phyloP scores from a whole-genome alignment of 2,888 invertebrate species.

The Xylota sylvarum region DNA sequence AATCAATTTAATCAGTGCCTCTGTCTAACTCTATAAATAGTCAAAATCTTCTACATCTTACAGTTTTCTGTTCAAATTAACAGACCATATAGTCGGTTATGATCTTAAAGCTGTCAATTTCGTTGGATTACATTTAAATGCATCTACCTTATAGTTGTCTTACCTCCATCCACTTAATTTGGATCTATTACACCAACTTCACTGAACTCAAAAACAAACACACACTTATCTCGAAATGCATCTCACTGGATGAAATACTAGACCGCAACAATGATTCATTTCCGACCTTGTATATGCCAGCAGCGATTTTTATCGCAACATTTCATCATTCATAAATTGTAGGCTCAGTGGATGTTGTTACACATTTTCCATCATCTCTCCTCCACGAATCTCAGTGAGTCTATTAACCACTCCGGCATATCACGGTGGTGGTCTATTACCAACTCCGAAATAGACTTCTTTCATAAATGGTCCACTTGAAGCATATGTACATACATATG shows the following conservation, averaged over 20 bases:
- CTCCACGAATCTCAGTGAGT: conserved; percentile 26
- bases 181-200: conserved; percentile 32
- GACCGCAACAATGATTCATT: conserved; percentile 69
- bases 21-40: too few relatives aligned
- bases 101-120: neutral
- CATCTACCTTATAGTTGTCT: neutral
- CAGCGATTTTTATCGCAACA: conserved; percentile 69
- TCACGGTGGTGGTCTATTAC: conserved; percentile 63
- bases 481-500: conserved; percentile 31
- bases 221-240: conserved; percentile 6
- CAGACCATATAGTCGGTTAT: neutral
- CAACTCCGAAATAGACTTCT: conserved; percentile 64
- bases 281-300: conserved; percentile 70
- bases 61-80: neutral
- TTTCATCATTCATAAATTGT: conserved; percentile 75
- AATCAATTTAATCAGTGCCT: too few relatives aligned
- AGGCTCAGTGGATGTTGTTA: conserved; percentile 69
- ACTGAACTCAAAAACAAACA: conserved; percentile 26
- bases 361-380: conserved; percentile 68
- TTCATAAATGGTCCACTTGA: conserved; percentile 72
- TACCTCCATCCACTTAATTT: conserved; percentile 25
- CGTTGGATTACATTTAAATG: neutral
- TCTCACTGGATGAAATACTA: conserved; percentile 31
- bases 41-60: too few relatives aligned
- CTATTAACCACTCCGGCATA: conserved; percentile 53